phyloP scores from a whole-genome alignment of 2,888 invertebrate genomes.

The Parnassius mnemosyne region DNA sequence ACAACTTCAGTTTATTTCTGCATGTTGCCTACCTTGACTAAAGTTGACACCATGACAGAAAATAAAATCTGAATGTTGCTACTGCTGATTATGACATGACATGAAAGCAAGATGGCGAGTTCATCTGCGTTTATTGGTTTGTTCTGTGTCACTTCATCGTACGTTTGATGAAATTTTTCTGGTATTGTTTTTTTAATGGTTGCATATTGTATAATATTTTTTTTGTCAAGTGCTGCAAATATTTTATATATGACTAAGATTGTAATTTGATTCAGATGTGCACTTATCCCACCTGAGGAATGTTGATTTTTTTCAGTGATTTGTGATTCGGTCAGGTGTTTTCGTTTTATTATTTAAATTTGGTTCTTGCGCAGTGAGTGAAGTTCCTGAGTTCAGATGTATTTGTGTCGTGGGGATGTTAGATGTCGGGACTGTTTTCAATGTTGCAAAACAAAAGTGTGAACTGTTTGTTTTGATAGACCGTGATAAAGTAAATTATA shows the following conservation, averaged over 20 bases:
- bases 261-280: constrained; percentile 53
- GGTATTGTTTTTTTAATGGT: constrained; percentile 61
- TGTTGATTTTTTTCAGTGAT: constrained; percentile 83
- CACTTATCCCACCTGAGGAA: constrained; percentile 83
- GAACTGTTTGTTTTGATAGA: constrained; percentile 80
- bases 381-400: constrained; percentile 75
- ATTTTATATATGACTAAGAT: constrained; percentile 41
- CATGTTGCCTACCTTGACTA: constrained; percentile 51
- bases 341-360: constrained; percentile 76
- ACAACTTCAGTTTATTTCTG: constrained; percentile 29
- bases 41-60: constrained; percentile 37
- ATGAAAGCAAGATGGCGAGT: constrained; percentile 80
- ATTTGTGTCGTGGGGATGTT: constrained; percentile 77
- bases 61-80: constrained; percentile 54
- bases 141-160: constrained; percentile 64
- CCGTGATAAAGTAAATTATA: constrained; percentile 69
- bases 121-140: constrained; percentile 76
- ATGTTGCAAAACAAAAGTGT: constrained; percentile 78
- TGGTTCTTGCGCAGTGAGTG: constrained; percentile 80
- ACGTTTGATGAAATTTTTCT: constrained; percentile 64
- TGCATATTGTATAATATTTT: constrained; percentile 43
- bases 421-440: constrained; percentile 78
- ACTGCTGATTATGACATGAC: constrained; percentile 67
- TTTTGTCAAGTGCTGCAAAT: constrained; percentile 51
- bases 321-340: constrained; percentile 82